Percentiles rank a stretch among this genome's conserved stretches.
Evolutionary conservation across 2,113 vertebrate genomes (phyloP).

Genomic region (Puntigrus tetrazona): DNA sequence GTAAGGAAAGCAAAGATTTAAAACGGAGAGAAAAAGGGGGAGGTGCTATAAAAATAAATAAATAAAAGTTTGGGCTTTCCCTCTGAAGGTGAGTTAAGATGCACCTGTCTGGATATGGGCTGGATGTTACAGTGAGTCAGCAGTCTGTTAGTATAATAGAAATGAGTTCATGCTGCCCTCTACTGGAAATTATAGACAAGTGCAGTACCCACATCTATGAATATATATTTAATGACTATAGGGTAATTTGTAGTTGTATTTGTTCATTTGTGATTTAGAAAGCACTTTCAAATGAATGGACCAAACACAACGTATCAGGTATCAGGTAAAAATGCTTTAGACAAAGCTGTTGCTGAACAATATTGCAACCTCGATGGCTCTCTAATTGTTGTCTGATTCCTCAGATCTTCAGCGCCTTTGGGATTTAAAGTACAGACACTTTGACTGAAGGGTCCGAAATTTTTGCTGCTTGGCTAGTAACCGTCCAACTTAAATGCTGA

Average conservation of each 20-base stretch:
- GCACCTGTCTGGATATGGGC: constrained; percentile 23
- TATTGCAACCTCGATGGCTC: neutral
- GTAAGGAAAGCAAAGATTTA: neutral
- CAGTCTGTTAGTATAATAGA: neutral
- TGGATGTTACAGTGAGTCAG: constrained; percentile 43
- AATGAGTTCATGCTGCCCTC: constrained; percentile 33
- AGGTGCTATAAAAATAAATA: neutral
- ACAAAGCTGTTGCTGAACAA: neutral
- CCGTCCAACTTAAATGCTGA: neutral
- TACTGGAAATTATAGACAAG: constrained; percentile 33
- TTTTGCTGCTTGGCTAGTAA: neutral
- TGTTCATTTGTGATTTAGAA: neutral
- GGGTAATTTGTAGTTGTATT: neutral
- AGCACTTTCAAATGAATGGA: neutral
- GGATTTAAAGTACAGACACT: constrained; percentile 19
- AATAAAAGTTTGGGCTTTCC: neutral
- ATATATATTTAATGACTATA: neutral
- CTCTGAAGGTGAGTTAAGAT: constrained; percentile 19
- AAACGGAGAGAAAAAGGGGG: neutral
- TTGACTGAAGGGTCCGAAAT: neutral
- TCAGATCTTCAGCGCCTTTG: neutral
- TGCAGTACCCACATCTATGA: neutral
- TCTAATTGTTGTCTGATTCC: neutral
- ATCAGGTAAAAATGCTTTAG: neutral
- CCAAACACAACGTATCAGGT: neutral